A percentile compares a stretch with the other conserved stretches of the same genome.
phyloP scores from a whole-genome alignment of 2,888 invertebrate species.

The Acronicta alni region DNA sequence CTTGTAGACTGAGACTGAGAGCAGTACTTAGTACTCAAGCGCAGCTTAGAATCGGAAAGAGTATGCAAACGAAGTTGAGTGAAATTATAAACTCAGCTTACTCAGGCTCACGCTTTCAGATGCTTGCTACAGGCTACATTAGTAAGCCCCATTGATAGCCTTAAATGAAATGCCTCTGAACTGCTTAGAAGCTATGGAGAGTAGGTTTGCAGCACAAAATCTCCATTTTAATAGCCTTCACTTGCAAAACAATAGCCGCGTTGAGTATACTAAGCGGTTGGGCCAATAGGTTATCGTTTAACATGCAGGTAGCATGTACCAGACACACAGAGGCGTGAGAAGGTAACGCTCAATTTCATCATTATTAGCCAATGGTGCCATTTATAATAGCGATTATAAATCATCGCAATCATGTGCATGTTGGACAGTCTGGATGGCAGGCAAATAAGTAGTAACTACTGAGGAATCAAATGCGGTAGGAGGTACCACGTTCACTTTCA shows the following conservation, averaged over 20 bases:
- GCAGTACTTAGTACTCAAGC: no score
- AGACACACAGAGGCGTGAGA: conserved; percentile 38
- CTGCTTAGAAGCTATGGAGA: conserved; percentile 15
- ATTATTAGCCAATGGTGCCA: conserved; percentile 5
- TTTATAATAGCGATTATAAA: neutral
- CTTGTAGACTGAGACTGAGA: no score
- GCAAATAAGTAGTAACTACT: conserved; percentile 16
- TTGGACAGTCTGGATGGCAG: no score
- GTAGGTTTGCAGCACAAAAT: conserved; percentile 51
- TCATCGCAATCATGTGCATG: neutral
- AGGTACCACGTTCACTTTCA: conserved; percentile 53
- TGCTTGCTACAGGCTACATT: no score
- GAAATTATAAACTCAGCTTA: no score
- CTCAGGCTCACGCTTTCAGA: no score
- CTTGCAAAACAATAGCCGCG: conserved; percentile 46
- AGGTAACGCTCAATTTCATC: conserved; percentile 53
- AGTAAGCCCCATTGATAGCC: neutral
- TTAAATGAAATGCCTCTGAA: conserved; percentile 5
- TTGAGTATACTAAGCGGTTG: conserved; percentile 40
- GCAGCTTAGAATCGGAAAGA: no score
- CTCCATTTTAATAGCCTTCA: conserved; percentile 45
- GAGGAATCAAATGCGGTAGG: conserved; percentile 28
- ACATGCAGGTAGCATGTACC: conserved; percentile 48
- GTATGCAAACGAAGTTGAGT: no score
- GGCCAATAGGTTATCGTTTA: conserved; percentile 67